Conservation (phyloP, 2,797 vertebrate species). For the Enteromius treurensis region DNA sequence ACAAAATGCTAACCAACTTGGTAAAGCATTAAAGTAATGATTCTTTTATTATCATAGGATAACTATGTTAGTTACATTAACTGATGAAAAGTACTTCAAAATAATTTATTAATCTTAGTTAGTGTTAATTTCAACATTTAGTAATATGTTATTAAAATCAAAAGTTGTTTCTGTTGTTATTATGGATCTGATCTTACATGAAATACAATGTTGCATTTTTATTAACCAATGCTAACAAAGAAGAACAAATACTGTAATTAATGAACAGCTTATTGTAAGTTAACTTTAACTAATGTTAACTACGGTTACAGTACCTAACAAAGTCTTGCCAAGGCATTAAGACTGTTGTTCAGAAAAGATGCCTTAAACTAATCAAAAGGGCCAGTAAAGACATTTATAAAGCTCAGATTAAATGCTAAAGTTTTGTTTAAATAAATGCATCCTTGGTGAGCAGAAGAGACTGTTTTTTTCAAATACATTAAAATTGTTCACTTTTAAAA, state of each 20-base stretch:
- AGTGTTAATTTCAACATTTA: background rate
- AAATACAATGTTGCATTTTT: background rate
- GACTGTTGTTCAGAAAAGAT: background rate
- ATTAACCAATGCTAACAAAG: background rate
- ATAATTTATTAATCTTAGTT: no score
- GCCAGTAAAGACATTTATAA: background rate
- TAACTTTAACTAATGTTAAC: background rate
- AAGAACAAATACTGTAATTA: background rate
- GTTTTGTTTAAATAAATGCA: background rate
- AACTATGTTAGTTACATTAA: background rate
- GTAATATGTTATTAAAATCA: background rate
- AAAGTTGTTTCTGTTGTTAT: background rate
- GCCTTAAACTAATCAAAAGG: background rate
- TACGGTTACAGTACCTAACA: background rate
- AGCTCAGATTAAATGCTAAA: no score
- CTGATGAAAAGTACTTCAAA: no score
- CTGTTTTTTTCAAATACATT: no score
- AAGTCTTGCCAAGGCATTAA: background rate
- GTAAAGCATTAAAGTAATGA: no score
- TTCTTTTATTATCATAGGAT: background rate
- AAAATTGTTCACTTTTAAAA: background rate
- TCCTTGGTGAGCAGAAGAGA: background rate
- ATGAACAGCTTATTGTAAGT: background rate
- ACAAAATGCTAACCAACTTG: no score
- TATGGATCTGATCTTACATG: background rate